phyloP scores from a whole-genome alignment of 2,888 invertebrate species.

The Megalurothrips usitatus region DNA sequence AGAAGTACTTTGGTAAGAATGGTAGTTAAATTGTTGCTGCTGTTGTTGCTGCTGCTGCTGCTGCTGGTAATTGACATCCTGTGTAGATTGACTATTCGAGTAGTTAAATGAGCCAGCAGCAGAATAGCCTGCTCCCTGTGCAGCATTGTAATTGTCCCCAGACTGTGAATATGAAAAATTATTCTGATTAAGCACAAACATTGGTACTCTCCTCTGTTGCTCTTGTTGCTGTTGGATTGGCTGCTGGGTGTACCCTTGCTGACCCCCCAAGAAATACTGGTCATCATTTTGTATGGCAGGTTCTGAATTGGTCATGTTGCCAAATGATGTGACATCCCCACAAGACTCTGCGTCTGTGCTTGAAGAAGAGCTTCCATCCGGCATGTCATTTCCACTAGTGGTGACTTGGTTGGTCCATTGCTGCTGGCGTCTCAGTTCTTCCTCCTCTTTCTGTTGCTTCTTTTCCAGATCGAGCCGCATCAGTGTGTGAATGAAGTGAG shows the following conservation, averaged over 20 bases:
- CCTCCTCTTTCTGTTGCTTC: conserved; percentile 63
- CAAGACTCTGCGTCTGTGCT: conserved; percentile 60
- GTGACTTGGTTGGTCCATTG: conserved; percentile 30
- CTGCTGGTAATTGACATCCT: conserved; percentile 17
- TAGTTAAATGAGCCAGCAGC: neutral
- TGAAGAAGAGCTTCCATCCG: conserved; percentile 54
- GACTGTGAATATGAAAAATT: conserved; percentile 1
- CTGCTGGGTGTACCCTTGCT: neutral
- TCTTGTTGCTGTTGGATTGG: neutral
- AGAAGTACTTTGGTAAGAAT: conserved; percentile 9
- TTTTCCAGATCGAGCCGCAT: conserved; percentile 89
- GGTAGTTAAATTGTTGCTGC: conserved; percentile 7
- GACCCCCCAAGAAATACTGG: neutral
- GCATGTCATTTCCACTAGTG: conserved; percentile 46
- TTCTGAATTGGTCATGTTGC: neutral
- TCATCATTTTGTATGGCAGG: neutral
- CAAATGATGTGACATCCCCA: neutral
- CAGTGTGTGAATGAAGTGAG: conserved; percentile 94
- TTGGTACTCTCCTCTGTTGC: neutral
- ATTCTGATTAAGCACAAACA: neutral
- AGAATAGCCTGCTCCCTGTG: neutral
- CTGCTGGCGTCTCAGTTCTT: conserved; percentile 39
- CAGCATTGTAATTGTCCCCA: conserved; percentile 19
- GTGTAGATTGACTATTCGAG: neutral
- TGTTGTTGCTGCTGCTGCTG: conserved; percentile 8